These are phyloP conservation scores for Liopterus haemorrhoidalis DNA, from an alignment of 2,888 invertebrate genomes.

Conservation along the genomic window DNA sequence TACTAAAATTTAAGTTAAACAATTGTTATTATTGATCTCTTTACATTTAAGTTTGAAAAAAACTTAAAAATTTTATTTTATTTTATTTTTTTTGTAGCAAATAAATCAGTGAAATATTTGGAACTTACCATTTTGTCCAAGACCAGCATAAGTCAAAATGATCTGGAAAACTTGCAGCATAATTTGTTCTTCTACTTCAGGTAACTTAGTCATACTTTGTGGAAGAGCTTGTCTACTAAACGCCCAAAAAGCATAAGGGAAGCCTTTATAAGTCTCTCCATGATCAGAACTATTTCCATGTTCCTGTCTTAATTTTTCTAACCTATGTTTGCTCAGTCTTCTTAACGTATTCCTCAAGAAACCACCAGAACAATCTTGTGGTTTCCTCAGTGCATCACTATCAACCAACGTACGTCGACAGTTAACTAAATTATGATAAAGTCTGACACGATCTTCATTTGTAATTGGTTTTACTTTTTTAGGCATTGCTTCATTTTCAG, in stretches of 20 bases:
- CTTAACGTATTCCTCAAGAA: slow-evolving; percentile 84
- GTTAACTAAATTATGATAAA: slow-evolving; percentile 81
- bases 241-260: slow-evolving; percentile 83
- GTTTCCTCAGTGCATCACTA: slow-evolving; percentile 73
- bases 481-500: slow-evolving; percentile 63
- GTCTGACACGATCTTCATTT: slow-evolving; percentile 77
- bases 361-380: slow-evolving; percentile 75
- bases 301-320: slow-evolving; percentile 69
- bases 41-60: too few relatives aligned
- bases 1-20: too few relatives aligned
- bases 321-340: slow-evolving; percentile 74
- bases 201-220: slow-evolving; percentile 77
- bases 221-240: slow-evolving; percentile 75
- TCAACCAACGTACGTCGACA: slow-evolving; percentile 79
- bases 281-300: slow-evolving; percentile 59
- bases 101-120: too few relatives aligned
- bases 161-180: slow-evolving; percentile 84
- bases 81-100: too few relatives aligned
- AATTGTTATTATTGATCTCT: too few relatives aligned
- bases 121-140: slow-evolving; percentile 63
- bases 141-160: slow-evolving; percentile 82
- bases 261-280: slow-evolving; percentile 82
- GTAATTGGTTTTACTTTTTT: slow-evolving; percentile 66
- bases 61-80: too few relatives aligned
- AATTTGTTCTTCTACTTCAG: slow-evolving; percentile 80